Percentiles rank a stretch among this genome's conserved stretches.
Conservation (phyloP, 2,888 invertebrate species). For the Caradrina kadenii region DNA sequence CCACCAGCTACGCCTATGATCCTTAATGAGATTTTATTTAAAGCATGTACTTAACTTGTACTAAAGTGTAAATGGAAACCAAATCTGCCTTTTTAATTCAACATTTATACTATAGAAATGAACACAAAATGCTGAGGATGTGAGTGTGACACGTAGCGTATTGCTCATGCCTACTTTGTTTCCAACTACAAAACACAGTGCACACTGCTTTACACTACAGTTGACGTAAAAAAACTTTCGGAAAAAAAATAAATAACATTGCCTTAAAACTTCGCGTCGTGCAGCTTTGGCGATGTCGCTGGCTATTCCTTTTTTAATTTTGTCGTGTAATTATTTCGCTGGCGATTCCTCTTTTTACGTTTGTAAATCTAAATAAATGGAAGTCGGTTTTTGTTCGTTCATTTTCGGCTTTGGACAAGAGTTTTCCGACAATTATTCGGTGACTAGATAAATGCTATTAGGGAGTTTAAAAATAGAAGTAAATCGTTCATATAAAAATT, state of each 20-base stretch:
- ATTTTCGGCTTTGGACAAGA: constrained; percentile 46
- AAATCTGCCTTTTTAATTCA: constrained; percentile 1
- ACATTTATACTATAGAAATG: constrained; percentile 35
- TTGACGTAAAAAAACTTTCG: constrained; percentile 56
- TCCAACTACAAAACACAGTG: constrained; percentile 55
- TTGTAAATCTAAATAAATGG: constrained; percentile 64
- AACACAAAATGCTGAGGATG: constrained; percentile 39
- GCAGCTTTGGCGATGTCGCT: constrained; percentile 51
- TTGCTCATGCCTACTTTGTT: constrained; percentile 55
- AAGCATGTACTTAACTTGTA: not conserved
- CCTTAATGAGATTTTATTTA: not conserved
- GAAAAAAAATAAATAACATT: constrained; percentile 44
- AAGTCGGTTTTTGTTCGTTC: constrained; percentile 43
- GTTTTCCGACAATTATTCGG: constrained; percentile 50
- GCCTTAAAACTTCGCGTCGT: constrained; percentile 60
- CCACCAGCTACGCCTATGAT: not conserved
- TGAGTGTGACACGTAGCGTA: constrained; percentile 38
- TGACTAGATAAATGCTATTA: constrained; percentile 49
- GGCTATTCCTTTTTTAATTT: constrained; percentile 62
- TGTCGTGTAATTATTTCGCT: constrained; percentile 67
- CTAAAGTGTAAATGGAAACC: not conserved
- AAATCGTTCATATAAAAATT: constrained; percentile 27
- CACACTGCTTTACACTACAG: constrained; percentile 56
- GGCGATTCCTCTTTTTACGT: constrained; percentile 57
- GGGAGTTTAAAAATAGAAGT: constrained; percentile 16